Evolutionary conservation across 2,797 vertebrate species (phyloP).

Genomic region (Paratrypauchen microcephalus): DNA sequence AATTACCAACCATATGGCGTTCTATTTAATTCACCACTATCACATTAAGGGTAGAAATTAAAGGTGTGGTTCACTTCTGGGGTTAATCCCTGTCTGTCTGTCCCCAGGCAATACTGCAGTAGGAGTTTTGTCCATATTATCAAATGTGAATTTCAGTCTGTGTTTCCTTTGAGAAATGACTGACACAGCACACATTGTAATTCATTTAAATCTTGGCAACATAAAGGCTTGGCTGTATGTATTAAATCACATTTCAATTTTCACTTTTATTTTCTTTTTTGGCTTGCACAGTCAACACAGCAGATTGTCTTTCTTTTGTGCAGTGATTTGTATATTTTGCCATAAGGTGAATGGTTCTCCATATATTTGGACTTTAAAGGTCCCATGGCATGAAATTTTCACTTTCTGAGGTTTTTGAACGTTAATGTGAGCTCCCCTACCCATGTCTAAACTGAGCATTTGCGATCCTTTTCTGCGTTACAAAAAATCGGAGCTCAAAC

Average conservation of each 20-base stretch:
- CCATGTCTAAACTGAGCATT: too few relatives aligned
- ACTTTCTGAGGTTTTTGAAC: too few relatives aligned
- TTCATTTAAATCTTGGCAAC: too few relatives aligned
- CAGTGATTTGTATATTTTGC: not conserved
- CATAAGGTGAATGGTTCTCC: not conserved
- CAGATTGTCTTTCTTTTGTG: not conserved
- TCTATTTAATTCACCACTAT: not conserved
- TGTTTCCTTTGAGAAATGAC: not conserved
- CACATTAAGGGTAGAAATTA: not conserved
- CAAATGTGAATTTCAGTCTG: conserved; percentile 23
- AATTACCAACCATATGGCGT: not conserved
- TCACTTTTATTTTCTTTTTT: not conserved
- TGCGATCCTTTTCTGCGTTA: too few relatives aligned
- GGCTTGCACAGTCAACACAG: not conserved
- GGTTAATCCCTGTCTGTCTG: conserved; percentile 13
- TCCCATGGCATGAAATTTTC: too few relatives aligned
- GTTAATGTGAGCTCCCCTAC: too few relatives aligned
- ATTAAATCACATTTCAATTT: too few relatives aligned
- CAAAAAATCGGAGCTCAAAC: too few relatives aligned
- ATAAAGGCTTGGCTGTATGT: too few relatives aligned
- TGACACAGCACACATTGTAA: not conserved
- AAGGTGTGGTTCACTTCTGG: not conserved
- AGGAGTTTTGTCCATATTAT: conserved; percentile 23
- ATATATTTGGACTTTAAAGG: not conserved
- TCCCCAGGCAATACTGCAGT: conserved; percentile 17